These are phyloP conservation scores for Scaptomyza caliginosa DNA, from an alignment of 2,888 invertebrate genomes.

Conservation along the genomic window DNA sequence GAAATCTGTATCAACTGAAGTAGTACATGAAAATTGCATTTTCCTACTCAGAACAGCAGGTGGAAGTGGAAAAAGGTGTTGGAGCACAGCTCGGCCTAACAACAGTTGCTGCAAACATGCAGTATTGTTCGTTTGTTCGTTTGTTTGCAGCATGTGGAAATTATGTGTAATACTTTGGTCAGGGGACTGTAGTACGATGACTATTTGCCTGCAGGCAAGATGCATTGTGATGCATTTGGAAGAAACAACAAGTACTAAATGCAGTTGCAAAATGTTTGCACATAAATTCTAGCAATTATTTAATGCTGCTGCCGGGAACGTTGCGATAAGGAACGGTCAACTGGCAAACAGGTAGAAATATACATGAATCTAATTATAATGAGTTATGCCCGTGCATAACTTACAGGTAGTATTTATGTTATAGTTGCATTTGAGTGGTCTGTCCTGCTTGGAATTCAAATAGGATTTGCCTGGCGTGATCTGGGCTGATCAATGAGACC, in stretches of 20 bases:
- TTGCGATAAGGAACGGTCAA: constrained; percentile 59
- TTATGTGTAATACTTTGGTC: constrained; percentile 73
- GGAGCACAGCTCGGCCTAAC: background rate
- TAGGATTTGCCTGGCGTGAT: constrained; percentile 32
- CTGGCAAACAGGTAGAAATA: constrained; percentile 4
- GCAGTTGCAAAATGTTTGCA: constrained; percentile 63
- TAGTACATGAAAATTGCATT: constrained; percentile 68
- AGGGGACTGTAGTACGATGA: constrained; percentile 32
- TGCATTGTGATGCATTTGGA: constrained; percentile 52
- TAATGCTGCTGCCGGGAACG: constrained; percentile 58
- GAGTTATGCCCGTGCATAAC: constrained; percentile 70
- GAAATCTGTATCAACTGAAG: constrained; percentile 8
- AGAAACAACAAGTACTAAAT: constrained; percentile 33
- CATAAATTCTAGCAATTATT: constrained; percentile 76
- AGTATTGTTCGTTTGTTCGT: constrained; percentile 48
- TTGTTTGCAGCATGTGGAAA: constrained; percentile 55
- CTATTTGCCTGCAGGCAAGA: constrained; percentile 63
- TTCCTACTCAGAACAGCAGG: constrained; percentile 18
- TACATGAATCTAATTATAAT: constrained; percentile 69
- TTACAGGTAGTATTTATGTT: constrained; percentile 22
- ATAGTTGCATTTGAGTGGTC: constrained; percentile 31
- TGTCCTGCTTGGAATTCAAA: too few relatives aligned
- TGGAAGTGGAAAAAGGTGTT: background rate
- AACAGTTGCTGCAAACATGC: constrained; percentile 62
- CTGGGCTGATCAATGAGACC: constrained; percentile 39